Evolutionary conservation across 2,113 vertebrate species (phyloP), one percentile per base, ranked within the genome.

Genomic region (Tetrax tetrax): DNA sequence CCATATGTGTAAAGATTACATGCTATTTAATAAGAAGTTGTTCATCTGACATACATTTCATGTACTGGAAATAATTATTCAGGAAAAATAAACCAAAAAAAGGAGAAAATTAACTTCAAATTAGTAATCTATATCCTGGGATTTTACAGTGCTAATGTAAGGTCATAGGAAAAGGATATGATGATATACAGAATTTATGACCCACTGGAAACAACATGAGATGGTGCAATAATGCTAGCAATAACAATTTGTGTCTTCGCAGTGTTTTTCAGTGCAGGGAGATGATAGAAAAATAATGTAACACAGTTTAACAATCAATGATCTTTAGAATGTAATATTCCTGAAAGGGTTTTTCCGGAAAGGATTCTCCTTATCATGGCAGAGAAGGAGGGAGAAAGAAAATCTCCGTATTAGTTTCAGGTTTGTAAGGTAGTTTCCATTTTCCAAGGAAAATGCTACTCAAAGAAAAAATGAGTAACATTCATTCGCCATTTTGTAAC

Each of bases 191-290:
- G 87, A 96, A 96, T 94, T 93, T 93, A 95, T 92, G 87, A 91
- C 61, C 33, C 16, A 54, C 84, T 93, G 83, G 91, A 95, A 96
- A 92, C 66, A 91, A 82, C 51, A 28, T 37, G 66, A 95, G 86
- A 68, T 43, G 50, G 37, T 91, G 87, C 70, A 97, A 82, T 96
- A 93, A 94, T 19, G 38, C 19, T 56, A 82, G 76, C 84, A 96
- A 94, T 96, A 97, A 84, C 95, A 95, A 84, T 97, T 92, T 91
- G 83, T 93, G 96, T 96, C 93, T 96, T 94, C 21, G 35, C 88
- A 82, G 56, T 93, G 38, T 91, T 43, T 43, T 43, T 92, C 94
- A 93, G 89, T 75, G 78, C 74, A 96, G 91, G 95, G 78, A 94
- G 29, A 96, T 70, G 91, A 97, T 50, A 96, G 78, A 89, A 96